Conservation (phyloP, 1,140 invertebrate genomes). For the Lasaia peninsularis region DNA sequence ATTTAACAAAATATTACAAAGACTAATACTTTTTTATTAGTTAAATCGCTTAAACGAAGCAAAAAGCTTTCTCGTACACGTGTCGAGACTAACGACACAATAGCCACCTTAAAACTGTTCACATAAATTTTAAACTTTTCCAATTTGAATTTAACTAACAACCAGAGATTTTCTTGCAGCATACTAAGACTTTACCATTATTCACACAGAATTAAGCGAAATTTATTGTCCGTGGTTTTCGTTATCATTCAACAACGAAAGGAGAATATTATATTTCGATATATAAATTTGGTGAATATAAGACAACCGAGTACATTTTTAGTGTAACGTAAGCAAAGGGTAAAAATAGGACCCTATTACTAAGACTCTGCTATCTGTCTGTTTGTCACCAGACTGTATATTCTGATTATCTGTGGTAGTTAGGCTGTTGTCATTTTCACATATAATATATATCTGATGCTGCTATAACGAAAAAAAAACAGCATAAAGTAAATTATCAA, state of each 20-base stretch:
- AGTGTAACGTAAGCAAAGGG: no score
- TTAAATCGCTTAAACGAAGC: constrained; percentile 8
- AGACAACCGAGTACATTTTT: no score
- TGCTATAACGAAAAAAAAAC: no score
- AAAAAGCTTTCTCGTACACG: constrained; percentile 28
- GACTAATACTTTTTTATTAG: background rate
- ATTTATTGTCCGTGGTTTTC: constrained; percentile 3
- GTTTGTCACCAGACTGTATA: no score
- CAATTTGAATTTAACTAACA: constrained; percentile 70
- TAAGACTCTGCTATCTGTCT: no score
- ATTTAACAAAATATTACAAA: background rate
- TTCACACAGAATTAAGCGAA: constrained; percentile 12
- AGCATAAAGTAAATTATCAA: no score
- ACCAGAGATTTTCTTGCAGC: constrained; percentile 53
- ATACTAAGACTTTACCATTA: constrained; percentile 33
- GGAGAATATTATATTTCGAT: no score
- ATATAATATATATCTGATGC: no score
- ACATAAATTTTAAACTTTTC: constrained; percentile 66
- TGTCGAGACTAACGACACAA: constrained; percentile 54
- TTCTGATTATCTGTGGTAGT: no score
- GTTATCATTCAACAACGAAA: background rate
- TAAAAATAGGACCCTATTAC: no score
- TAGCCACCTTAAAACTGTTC: constrained; percentile 57
- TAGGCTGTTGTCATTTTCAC: no score
- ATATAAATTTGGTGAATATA: no score